phyloP scores from a whole-genome alignment of 2,888 invertebrate genomes.

The Drosophila pseudotalamancana region DNA sequence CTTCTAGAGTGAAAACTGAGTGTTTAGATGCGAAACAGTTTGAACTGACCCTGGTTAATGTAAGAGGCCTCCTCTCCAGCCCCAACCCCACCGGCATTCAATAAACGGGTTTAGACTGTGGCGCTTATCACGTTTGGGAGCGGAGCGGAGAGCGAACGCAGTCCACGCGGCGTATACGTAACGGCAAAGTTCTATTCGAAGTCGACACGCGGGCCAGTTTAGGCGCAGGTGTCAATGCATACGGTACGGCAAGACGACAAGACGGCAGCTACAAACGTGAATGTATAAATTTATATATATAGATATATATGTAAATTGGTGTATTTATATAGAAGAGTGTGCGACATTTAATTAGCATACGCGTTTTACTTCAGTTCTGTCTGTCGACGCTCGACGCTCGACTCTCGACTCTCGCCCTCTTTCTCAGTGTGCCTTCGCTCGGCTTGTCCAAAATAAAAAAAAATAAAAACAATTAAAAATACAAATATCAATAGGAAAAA shows the following conservation, averaged over 20 bases:
- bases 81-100: background rate
- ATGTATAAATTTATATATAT: background rate
- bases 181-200: conserved; percentile 40
- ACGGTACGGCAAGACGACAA: conserved; percentile 38
- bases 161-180: conserved; percentile 41
- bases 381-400: conserved; percentile 39
- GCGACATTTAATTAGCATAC: conserved; percentile 66
- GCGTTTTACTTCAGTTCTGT: conserved; percentile 28
- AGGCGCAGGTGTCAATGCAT: conserved; percentile 71
- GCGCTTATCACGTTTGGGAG: conserved; percentile 42
- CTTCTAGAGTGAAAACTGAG: no score
- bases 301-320: background rate
- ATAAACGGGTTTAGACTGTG: conserved; percentile 19
- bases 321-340: conserved; percentile 8
- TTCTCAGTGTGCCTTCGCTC: background rate
- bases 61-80: background rate
- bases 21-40: conserved; percentile 8
- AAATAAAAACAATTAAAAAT: background rate
- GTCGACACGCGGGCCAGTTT: conserved; percentile 35
- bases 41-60: conserved; percentile 26
- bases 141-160: background rate
- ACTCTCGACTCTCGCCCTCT: background rate
- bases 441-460: background rate
- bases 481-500: background rate
- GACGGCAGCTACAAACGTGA: conserved; percentile 5